Conservation (phyloP, 1,140 invertebrate genomes). For the Alviniconcha marisindica region DNA sequence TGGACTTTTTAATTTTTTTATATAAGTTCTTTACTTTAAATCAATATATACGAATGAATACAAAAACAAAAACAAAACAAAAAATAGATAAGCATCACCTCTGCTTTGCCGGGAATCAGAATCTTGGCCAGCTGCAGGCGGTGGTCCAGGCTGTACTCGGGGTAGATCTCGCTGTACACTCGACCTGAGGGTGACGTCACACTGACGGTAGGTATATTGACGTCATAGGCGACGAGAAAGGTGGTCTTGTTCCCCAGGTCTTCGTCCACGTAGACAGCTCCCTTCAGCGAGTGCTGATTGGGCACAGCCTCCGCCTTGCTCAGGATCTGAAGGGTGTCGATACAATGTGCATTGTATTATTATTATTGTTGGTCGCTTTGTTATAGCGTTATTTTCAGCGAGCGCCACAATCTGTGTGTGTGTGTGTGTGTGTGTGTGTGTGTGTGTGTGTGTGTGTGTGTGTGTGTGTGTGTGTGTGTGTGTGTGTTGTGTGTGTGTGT, state of each 20-base stretch:
- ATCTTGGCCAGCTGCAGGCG: constrained; percentile 26
- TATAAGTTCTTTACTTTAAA: too few relatives aligned
- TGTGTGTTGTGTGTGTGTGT: neutral
- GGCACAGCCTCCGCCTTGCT: constrained; percentile 3
- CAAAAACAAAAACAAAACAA: neutral
- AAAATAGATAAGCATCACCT: too few relatives aligned
- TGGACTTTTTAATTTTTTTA: too few relatives aligned
- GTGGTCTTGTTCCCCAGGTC: constrained; percentile 32
- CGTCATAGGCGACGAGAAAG: constrained; percentile 36
- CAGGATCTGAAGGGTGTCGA: neutral
- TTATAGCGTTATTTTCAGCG: too few relatives aligned
- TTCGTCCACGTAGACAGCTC: constrained; percentile 31
- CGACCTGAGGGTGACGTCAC: constrained; percentile 41
- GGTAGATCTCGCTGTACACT: constrained; percentile 32
- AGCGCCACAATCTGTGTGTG: too few relatives aligned
- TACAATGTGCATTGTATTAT: neutral
- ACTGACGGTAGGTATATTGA: constrained; percentile 18
- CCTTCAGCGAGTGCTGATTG: neutral
- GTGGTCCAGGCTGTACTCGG: constrained; percentile 36
- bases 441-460: neutral
- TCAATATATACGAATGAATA: neutral
- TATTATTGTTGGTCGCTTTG: too few relatives aligned
- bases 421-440: neutral
- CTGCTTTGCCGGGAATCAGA: constrained; percentile 29
- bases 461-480: neutral